These are phyloP conservation scores for Ammodytes dubius DNA, from an alignment of 2,113 vertebrate genomes.

Conservation along the genomic window DNA sequence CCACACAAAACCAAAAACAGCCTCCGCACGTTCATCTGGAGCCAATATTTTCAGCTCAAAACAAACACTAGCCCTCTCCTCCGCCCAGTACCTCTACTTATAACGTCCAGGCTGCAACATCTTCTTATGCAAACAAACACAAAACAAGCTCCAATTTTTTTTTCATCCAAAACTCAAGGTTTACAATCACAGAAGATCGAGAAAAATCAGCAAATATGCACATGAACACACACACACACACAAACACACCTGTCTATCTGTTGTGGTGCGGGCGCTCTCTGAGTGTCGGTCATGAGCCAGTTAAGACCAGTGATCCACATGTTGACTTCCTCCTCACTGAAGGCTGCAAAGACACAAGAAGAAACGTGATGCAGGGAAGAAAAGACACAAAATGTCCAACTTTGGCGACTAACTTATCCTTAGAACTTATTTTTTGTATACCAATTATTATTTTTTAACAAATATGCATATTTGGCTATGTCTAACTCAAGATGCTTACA, in stretches of 20 bases:
- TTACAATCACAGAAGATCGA: too few species aligned
- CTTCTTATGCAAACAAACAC: constrained; percentile 13
- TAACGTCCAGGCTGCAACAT: neutral
- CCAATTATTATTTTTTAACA: too few species aligned
- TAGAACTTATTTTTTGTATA: too few species aligned
- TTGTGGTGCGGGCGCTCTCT: constrained; percentile 85
- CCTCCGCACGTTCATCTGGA: constrained; percentile 45
- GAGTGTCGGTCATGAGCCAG: constrained; percentile 88
- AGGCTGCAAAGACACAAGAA: constrained; percentile 78
- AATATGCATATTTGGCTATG: too few species aligned
- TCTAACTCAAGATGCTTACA: too few species aligned
- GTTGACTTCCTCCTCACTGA: constrained; percentile 90
- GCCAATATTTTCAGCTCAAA: constrained; percentile 65
- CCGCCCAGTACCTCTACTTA: neutral
- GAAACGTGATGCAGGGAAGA: too few species aligned
- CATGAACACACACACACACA: neutral
- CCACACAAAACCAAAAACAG: constrained; percentile 34
- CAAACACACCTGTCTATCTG: constrained; percentile 85
- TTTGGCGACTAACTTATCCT: neutral
- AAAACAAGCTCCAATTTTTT: too few species aligned
- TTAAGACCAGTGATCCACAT: constrained; percentile 89
- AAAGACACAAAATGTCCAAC: neutral
- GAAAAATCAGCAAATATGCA: neutral
- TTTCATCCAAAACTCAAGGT: too few species aligned
- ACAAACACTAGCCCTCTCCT: constrained; percentile 56